These are phyloP conservation scores for Drosophila emarginata DNA, from an alignment of 2,888 invertebrate genomes.

Conservation along the genomic window DNA sequence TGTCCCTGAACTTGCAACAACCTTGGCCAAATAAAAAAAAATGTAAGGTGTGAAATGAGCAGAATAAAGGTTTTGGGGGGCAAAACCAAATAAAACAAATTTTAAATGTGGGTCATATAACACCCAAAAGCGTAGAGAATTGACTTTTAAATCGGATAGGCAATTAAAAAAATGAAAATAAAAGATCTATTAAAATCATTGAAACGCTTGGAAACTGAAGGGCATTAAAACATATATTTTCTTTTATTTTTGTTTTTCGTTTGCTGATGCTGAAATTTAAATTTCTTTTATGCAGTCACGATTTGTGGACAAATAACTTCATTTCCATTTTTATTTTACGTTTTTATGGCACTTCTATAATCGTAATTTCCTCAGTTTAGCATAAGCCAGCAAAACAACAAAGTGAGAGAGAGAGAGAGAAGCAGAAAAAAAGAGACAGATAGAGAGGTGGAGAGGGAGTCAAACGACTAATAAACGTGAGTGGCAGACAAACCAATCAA, in stretches of 20 bases:
- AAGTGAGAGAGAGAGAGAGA: neutral
- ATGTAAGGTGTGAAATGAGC: slow-evolving; percentile 40
- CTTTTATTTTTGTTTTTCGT: neutral
- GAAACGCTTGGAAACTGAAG: slow-evolving; percentile 12
- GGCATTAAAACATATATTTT: slow-evolving; percentile 4
- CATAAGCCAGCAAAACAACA: slow-evolving; percentile 31
- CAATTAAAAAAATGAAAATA: slow-evolving; percentile 21
- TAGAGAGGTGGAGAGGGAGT: neutral
- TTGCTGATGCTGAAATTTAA: slow-evolving; percentile 23
- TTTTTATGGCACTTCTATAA: slow-evolving; percentile 48
- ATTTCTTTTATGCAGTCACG: slow-evolving; percentile 55
- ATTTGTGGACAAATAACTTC: slow-evolving; percentile 56
- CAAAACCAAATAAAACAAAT: slow-evolving; percentile 11
- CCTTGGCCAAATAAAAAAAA: slow-evolving; percentile 17
- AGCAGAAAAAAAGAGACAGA: neutral
- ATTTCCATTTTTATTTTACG: slow-evolving; percentile 28
- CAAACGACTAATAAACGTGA: slow-evolving; percentile 29
- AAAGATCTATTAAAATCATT: slow-evolving; percentile 28
- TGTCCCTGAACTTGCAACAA: slow-evolving; percentile 42
- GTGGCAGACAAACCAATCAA: slow-evolving; percentile 33
- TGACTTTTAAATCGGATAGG: slow-evolving; percentile 20
- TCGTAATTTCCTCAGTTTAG: slow-evolving; percentile 34
- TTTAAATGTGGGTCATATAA: slow-evolving; percentile 60
- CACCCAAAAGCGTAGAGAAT: slow-evolving; percentile 33
- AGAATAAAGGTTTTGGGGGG: slow-evolving; percentile 43